Evolutionary conservation across 37 sponge, comb jelly and placozoan genomes (phyloP), one percentile per base, ranked within the genome.

Genomic region (Cliona cf. orientalis): DNA sequence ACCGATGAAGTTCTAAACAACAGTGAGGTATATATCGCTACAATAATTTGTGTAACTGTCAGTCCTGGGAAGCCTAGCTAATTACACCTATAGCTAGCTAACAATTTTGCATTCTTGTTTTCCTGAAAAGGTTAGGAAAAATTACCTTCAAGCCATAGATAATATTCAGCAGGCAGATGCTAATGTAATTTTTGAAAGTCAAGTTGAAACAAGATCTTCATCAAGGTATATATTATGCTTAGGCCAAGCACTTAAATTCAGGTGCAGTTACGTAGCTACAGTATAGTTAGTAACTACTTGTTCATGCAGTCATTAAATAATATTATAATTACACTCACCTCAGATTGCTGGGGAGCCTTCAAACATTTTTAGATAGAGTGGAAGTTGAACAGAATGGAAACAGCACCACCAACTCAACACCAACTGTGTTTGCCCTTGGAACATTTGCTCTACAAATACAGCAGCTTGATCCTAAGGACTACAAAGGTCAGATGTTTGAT

Each of bases 401-500:
- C 57, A n/a, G 72, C n/a, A n/a, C n/a, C n/a, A n/a, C n/a, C 22
- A 37, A 69, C n/a, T n/a, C n/a, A n/a, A n/a, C n/a, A 3, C 36
- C 38, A 39, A 22, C 35, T 36, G 21, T 43, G 19, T 71, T 81
- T 11, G 42, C 58, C 17, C 28, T 44, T 28, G 26, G 37, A 19
- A 78, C 65, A 1, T 86, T 58, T 79, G 86, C 80, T 25, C 25
- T 79, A 55, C 86, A 79, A 45, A 12, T 86, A 39, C 58, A 86
- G n/a, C 65, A 86, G 40, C 35, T 78, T 37, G 33, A 58, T 49
- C 33, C 38, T 42, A 45, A 46, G 3, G 49, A 40, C 0, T 78
- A 65, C 42, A 25, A 26, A 49, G 80, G 79, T 14, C 64, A 72
- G 37, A 79, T 34, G 9, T 79, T 79, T 36, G 65, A 34, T 62